Evolutionary conservation across 2,113 vertebrate species (phyloP), one percentile per base, ranked within the genome.

Genomic region (Aptenodytes patagonicus): DNA sequence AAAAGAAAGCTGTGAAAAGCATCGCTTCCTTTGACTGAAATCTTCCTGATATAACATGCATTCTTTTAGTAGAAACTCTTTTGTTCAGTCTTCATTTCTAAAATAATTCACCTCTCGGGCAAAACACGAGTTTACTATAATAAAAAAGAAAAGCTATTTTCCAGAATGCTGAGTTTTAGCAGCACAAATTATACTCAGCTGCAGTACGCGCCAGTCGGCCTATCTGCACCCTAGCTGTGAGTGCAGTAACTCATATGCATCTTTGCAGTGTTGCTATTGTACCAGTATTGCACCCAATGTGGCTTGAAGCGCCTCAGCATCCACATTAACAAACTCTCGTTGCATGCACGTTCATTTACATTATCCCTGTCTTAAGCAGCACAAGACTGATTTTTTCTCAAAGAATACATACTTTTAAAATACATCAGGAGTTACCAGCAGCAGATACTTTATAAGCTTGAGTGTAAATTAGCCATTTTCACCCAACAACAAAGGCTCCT

Each of bases 191-290:
- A 34, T 28, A 58, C 69, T 32, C 29, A 19, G 68, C 44, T 76
- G 38, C 49, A 40, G 44, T 5, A 36, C 34, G 20, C 2, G 0
- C 16, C 58, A 40, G 36, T 18, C 4, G 1, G 57, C 28, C 17
- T 5, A 4, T 11, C 68, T 61, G 22, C 26, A 36, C 18, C 73
- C 32, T 9, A 42, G 25, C 44, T 20, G 54, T 17, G 12, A 22
- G 34, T 11, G 17, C 61, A 58, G 3, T 8, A 52, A 34, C 31
- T 58, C 2, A 0, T 7, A 10, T 2, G 2, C 24, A 36, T 6
- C 55, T n/a, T 47, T 31, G 69, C n/a, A 47, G 46, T 13, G 26
- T 17, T 26, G n/a, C 7, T 29, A 17, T 29, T 19, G 55, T 15
- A 44, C 36, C 42, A 51, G 28, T 10, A n/a, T 9, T 11, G 13